Conservation (phyloP, 2,888 invertebrate species). For the Ormia ochracea region DNA sequence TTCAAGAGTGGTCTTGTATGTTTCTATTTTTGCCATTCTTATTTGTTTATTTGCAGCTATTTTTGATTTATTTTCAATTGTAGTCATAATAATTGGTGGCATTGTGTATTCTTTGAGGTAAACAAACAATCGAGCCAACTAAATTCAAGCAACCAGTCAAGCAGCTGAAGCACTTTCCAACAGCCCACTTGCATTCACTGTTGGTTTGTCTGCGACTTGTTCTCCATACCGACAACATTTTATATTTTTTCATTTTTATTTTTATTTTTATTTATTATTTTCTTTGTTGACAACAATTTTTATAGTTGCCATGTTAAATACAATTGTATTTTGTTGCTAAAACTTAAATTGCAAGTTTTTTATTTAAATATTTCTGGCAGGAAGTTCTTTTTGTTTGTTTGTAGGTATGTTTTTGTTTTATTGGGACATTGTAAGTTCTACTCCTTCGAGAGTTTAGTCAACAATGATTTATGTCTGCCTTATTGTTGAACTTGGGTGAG, state of each 20-base stretch:
- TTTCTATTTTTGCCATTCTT: neutral
- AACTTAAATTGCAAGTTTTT: neutral
- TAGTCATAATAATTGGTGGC: conserved; percentile 61
- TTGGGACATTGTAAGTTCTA: neutral
- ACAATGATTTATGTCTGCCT: conserved; percentile 52
- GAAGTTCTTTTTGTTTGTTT: neutral
- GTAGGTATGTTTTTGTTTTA: too few relatives aligned
- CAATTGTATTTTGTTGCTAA: conserved; percentile 37
- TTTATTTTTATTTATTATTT: neutral
- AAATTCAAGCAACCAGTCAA: neutral
- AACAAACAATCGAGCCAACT: conserved; percentile 3
- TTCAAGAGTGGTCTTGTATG: neutral
- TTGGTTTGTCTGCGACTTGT: conserved; percentile 21
- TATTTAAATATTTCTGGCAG: conserved; percentile 12
- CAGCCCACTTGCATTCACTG: neutral
- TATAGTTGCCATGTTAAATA: conserved; percentile 55
- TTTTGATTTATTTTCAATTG: conserved; percentile 61
- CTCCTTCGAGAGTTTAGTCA: conserved; percentile 43
- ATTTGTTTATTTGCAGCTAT: conserved; percentile 34
- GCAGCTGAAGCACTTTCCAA: neutral
- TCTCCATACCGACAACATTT: neutral
- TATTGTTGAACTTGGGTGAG: conserved; percentile 56
- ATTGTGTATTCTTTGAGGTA: conserved; percentile 39
- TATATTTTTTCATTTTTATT: neutral
- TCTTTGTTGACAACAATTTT: conserved; percentile 61